Evolutionary conservation across 2,888 invertebrate genomes (phyloP).

Genomic region (Lochmaea capreae): DNA sequence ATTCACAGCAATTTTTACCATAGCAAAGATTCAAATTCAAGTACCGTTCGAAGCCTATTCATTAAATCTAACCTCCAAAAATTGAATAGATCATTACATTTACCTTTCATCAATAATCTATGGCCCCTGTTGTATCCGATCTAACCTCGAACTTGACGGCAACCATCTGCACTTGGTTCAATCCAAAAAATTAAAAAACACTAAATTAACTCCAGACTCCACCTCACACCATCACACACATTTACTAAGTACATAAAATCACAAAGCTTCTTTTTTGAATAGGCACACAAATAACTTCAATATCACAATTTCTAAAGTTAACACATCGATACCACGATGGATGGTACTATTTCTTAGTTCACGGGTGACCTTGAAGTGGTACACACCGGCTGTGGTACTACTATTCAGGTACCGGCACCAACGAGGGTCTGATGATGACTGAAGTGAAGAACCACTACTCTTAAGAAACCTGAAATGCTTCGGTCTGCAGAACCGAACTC

Average conservation of each 20-base stretch:
- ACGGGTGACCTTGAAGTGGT: slow-evolving; percentile 45
- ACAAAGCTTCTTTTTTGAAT: slow-evolving; percentile 23
- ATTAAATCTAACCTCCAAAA: not conserved
- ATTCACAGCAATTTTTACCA: not conserved
- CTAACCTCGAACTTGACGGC: slow-evolving; percentile 26
- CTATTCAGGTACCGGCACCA: slow-evolving; percentile 44
- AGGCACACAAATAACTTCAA: slow-evolving; percentile 37
- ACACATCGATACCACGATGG: slow-evolving; percentile 39
- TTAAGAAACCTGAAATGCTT: slow-evolving; percentile 46
- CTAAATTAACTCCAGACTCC: slow-evolving; percentile 14
- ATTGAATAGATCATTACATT: not conserved
- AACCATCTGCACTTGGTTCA: slow-evolving; percentile 26
- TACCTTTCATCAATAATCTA: slow-evolving; percentile 31
- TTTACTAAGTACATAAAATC: slow-evolving; percentile 9
- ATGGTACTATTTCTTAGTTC: slow-evolving; percentile 41
- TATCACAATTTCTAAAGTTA: slow-evolving; percentile 44
- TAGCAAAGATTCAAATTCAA: not conserved
- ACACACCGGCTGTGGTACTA: slow-evolving; percentile 31
- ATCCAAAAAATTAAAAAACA: slow-evolving; percentile 22
- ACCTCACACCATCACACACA: slow-evolving; percentile 23
- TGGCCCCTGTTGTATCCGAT: slow-evolving; percentile 16
- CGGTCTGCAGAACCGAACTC: slow-evolving; percentile 44
- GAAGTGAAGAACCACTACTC: slow-evolving; percentile 43
- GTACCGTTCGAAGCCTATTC: not conserved
- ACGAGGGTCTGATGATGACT: slow-evolving; percentile 45